These are phyloP conservation scores for Leucophenga maculata DNA, from an alignment of 2,888 invertebrate genomes.

Conservation along the genomic window DNA sequence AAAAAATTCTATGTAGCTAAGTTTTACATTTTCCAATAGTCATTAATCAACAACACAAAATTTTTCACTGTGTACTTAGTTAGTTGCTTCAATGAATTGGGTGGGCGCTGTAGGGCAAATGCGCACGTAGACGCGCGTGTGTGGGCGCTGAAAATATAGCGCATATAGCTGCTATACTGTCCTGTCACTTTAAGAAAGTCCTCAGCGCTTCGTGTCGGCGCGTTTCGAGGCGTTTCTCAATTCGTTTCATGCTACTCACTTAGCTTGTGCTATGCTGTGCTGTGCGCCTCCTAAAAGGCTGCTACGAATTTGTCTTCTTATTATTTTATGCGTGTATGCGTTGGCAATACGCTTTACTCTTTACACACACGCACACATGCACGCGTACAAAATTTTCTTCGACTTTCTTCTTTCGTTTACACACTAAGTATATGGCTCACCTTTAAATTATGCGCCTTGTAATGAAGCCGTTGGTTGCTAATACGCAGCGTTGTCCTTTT, in stretches of 20 bases:
- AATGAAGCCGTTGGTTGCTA: not conserved
- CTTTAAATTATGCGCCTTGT: conserved; percentile 10
- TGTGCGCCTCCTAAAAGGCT: conserved; percentile 13
- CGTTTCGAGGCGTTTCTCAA: not conserved
- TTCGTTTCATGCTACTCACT: too few species aligned
- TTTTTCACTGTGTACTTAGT: too few species aligned
- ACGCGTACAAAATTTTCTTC: not conserved
- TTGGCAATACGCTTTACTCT: not conserved
- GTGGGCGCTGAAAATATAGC: not conserved
- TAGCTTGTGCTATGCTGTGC: not conserved
- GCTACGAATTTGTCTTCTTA: conserved; percentile 8
- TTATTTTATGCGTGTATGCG: conserved; percentile 1
- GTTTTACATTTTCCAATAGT: too few species aligned
- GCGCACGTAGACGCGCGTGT: too few species aligned
- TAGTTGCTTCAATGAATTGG: too few species aligned
- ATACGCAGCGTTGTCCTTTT: conserved; percentile 7
- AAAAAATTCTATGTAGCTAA: too few species aligned
- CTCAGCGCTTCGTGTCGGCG: not conserved
- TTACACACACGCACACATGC: not conserved
- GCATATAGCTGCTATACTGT: conserved; percentile 42
- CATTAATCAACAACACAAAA: too few species aligned
- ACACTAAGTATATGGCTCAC: conserved; percentile 27
- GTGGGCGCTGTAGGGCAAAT: too few species aligned
- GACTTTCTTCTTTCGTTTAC: not conserved
- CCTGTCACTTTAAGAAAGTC: conserved; percentile 59